Base-by-base conservation (phyloP, 2,113 vertebrate species). In the Rafetus swinhoei region DNA sequence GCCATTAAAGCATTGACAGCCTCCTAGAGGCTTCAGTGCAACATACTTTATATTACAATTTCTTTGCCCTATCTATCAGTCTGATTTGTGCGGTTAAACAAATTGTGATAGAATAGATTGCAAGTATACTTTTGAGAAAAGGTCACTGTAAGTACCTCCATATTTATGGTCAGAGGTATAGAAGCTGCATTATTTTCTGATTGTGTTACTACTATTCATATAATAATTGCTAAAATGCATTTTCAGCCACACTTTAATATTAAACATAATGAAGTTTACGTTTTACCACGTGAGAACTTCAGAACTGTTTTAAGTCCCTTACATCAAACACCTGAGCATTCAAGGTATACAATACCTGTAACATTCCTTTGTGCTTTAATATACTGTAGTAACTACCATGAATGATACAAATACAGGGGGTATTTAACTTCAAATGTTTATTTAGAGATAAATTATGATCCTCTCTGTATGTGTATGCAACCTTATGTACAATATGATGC, bases 151-250 rank as follows among this genome's bases (percentile, higher is more conserved):
- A 93, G 80, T 50, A 91, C 88, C 95, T 94, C 72, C 88, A 90
- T 97, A 95, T 89, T 95, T 93, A 94, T 93, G 86, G 94, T 82
- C 72, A 95, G 92, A 95, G 53, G 32, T 91, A 95, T 87, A 93
- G 45, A 32, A 84, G 72, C 18, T 1, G 4, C 81, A 81, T 85
- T 96, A n/a, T 90, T 95, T 90, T 86, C 81, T 90, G 84, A 14
- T 81, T 88, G 35, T 55, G 57, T 25, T 90, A 87, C 84, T 87
- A 90, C 94, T 85, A 92, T 83, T 95, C 57, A 76, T 85, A 52
- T 85, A 32, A 65, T 87, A 93, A 92, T 87, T 90, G 55, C 88
- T 50, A 87, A 95, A 95, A 87, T 87, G 53, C 35, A 92, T 93
- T 91, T 94, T 93, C 87, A 91, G 12, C 84, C 84, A 32, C 15